These are phyloP conservation scores for Porites lutea DNA, from an alignment of 64 coral and sea anemone genomes.

Conservation along the genomic window DNA sequence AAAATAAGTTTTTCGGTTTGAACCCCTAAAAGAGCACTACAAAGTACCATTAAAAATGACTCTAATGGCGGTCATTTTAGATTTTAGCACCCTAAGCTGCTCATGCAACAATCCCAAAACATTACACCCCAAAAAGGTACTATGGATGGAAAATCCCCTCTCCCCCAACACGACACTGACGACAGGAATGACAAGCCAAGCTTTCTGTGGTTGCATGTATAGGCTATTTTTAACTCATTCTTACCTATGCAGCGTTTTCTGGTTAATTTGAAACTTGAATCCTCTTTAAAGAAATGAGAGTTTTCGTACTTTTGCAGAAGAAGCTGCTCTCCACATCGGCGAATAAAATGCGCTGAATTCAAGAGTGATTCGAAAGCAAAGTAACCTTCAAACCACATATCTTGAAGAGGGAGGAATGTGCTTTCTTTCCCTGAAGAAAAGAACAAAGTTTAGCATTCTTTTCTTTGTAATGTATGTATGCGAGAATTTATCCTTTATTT, in stretches of 20 bases:
- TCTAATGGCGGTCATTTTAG: too few species aligned
- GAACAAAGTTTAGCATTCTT: background rate
- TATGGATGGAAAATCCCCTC: too few species aligned
- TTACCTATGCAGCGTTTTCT: conserved; percentile 87
- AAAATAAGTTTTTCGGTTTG: too few species aligned
- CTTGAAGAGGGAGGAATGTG: conserved; percentile 86
- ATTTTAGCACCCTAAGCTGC: too few species aligned
- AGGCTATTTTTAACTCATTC: background rate
- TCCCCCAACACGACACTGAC: too few species aligned
- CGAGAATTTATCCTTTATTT: too few species aligned
- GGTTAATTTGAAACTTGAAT: conserved; percentile 87
- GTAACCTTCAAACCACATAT: conserved; percentile 94
- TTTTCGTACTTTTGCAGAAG: conserved; percentile 94
- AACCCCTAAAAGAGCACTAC: too few species aligned
- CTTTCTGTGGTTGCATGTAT: too few species aligned
- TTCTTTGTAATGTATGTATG: background rate
- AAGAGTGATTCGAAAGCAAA: conserved; percentile 88
- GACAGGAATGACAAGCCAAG: too few species aligned
- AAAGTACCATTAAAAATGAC: too few species aligned
- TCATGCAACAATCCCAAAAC: too few species aligned
- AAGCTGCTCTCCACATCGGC: conserved; percentile 78
- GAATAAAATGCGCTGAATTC: conserved; percentile 84
- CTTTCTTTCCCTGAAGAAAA: conserved; percentile 78
- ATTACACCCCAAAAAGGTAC: too few species aligned
- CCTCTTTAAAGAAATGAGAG: conserved; percentile 91